phyloP scores from a whole-genome alignment of 1,140 invertebrate species.

The Drosophila neocordata region DNA sequence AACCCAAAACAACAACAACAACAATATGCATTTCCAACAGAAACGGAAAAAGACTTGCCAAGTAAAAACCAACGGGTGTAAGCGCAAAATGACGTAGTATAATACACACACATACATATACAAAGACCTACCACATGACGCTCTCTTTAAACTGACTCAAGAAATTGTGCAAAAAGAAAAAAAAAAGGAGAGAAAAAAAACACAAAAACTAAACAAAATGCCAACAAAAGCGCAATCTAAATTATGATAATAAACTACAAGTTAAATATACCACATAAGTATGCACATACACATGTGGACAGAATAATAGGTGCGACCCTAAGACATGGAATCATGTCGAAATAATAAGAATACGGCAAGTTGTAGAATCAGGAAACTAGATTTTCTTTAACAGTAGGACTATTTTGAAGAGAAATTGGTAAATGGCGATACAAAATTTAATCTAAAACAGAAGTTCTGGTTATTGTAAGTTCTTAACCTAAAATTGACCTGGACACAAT shows the following conservation, averaged over 20 bases:
- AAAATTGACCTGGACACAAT: no score
- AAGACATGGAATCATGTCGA: no score
- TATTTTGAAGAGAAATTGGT: no score
- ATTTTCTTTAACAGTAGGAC: no score
- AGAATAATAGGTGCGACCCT: no score
- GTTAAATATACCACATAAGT: conserved; percentile 22
- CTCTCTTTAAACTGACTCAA: conserved; percentile 37
- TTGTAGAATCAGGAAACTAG: no score
- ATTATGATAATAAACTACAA: conserved; percentile 58
- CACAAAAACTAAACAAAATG: conserved; percentile 14
- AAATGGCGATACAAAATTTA: no score
- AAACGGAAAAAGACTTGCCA: conserved; percentile 26
- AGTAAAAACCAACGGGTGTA: neutral
- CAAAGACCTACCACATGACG: conserved; percentile 65
- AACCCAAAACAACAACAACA: conserved; percentile 41
- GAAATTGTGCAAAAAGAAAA: conserved; percentile 42
- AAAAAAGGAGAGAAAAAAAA: conserved; percentile 2
- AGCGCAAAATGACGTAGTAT: no score
- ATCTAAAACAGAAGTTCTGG: no score
- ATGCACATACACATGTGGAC: no score
- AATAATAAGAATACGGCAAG: no score
- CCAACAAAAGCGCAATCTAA: conserved; percentile 27
- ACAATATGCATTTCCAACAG: conserved; percentile 42
- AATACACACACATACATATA: conserved; percentile 1
- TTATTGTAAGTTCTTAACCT: no score